Percentiles rank a stretch among this genome's conserved stretches.
phyloP scores from a whole-genome alignment of 2,797 vertebrate species.

The Micrastur ruficollis region DNA sequence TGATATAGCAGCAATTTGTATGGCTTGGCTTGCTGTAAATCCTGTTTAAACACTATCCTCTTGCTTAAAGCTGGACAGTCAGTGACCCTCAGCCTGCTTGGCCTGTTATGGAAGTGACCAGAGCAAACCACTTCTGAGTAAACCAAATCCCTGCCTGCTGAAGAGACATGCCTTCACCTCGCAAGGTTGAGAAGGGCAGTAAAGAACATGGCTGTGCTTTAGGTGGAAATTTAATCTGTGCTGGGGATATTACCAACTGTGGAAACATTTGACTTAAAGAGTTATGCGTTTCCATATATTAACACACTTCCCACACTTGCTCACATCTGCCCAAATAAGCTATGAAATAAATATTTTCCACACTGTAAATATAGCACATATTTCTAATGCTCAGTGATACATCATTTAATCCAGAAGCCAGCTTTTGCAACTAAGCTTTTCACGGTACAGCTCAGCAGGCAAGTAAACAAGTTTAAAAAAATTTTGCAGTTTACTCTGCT shows the following conservation, averaged over 20 bases:
- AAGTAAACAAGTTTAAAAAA: slow-evolving; percentile 36
- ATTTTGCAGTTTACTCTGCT: not conserved
- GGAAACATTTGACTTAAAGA: slow-evolving; percentile 66
- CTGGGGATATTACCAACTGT: slow-evolving; percentile 52
- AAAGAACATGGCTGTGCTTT: slow-evolving; percentile 39
- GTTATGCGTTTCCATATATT: slow-evolving; percentile 54
- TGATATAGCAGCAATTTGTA: slow-evolving; percentile 33
- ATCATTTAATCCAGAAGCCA: slow-evolving; percentile 53
- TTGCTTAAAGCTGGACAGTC: not conserved
- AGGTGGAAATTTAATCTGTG: slow-evolving; percentile 59
- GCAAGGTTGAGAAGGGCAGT: not conserved
- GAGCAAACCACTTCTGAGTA: not conserved
- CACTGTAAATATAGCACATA: slow-evolving; percentile 66
- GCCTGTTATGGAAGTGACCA: slow-evolving; percentile 23
- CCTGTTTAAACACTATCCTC: slow-evolving; percentile 31
- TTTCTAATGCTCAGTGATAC: slow-evolving; percentile 31
- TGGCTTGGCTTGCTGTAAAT: slow-evolving; percentile 26
- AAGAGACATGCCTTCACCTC: not conserved
- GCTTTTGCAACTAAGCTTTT: slow-evolving; percentile 46
- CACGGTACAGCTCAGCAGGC: slow-evolving; percentile 3
- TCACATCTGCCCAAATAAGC: slow-evolving; percentile 66
- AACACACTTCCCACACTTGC: slow-evolving; percentile 58
- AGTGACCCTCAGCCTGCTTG: not conserved
- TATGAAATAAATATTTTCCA: slow-evolving; percentile 69
- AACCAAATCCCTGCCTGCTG: not conserved